Percentiles rank a stretch among this genome's conserved stretches.
phyloP scores from a whole-genome alignment of 2,888 invertebrate species.

The Drosophila quinaria region DNA sequence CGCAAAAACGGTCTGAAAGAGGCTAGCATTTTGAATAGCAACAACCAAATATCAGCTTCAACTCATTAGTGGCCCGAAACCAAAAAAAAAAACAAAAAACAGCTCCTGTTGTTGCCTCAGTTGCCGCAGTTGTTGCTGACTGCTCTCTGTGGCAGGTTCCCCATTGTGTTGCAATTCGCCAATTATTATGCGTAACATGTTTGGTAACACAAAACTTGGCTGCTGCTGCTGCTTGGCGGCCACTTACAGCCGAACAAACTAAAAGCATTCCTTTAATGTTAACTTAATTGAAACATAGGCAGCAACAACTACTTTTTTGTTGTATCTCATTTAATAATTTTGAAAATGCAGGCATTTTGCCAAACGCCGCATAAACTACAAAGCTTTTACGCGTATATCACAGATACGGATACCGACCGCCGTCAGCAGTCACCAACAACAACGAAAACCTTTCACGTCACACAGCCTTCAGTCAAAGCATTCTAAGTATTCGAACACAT shows the following conservation, averaged over 20 bases:
- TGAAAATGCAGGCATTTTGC: conserved; percentile 70
- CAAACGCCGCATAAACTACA: conserved; percentile 74
- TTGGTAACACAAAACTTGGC: conserved; percentile 61
- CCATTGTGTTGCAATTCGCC: conserved; percentile 65
- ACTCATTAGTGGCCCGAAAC: conserved; percentile 32
- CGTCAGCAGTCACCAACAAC: conserved; percentile 10
- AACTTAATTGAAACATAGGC: conserved; percentile 72
- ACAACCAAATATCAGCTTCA: conserved; percentile 14
- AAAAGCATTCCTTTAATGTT: conserved; percentile 80
- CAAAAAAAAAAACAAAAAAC: conserved; percentile 11
- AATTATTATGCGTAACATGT: conserved; percentile 79
- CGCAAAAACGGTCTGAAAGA: conserved; percentile 22
- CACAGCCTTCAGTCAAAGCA: conserved; percentile 28
- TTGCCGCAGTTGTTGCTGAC: not conserved
- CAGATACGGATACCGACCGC: conserved; percentile 56
- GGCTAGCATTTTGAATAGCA: conserved; percentile 12
- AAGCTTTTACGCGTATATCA: conserved; percentile 79
- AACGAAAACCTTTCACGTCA: conserved; percentile 52
- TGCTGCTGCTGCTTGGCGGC: conserved; percentile 33
- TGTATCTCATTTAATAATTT: conserved; percentile 62
- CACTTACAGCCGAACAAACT: conserved; percentile 59
- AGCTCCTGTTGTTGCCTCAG: conserved; percentile 22
- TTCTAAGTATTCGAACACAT: conserved; percentile 16
- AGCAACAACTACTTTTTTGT: conserved; percentile 41
- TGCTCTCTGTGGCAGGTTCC: conserved; percentile 25